Conservation (phyloP, 2,888 invertebrate genomes). For the Mimas tiliae region DNA sequence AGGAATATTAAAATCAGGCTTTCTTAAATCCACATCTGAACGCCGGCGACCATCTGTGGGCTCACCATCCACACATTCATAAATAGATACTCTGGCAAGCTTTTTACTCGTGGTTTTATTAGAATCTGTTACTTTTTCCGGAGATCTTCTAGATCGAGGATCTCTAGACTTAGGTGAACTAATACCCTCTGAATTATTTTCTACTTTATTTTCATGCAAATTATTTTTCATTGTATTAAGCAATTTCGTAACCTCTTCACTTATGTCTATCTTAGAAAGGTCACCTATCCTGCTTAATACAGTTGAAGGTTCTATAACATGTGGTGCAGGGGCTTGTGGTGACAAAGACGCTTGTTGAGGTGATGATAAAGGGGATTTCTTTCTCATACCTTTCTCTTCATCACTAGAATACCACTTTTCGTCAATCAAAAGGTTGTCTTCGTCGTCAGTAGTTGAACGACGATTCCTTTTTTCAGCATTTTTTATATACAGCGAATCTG, state of each 20-base stretch:
- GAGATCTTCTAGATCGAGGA: constrained; percentile 72
- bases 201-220: constrained; percentile 65
- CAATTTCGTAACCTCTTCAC: constrained; percentile 89
- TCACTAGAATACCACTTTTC: constrained; percentile 93
- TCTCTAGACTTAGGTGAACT: constrained; percentile 66
- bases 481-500: constrained; percentile 73
- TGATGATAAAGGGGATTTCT: constrained; percentile 69
- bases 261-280: constrained; percentile 89
- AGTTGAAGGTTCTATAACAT: constrained; percentile 78
- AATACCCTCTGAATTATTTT: constrained; percentile 50
- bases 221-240: constrained; percentile 86
- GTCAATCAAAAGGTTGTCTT: constrained; percentile 84
- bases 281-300: constrained; percentile 88
- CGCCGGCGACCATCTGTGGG: constrained; percentile 76
- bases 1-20: constrained; percentile 81
- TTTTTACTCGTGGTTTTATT: constrained; percentile 57
- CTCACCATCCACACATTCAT: constrained; percentile 85
- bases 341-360: constrained; percentile 59
- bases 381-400: constrained; percentile 85
- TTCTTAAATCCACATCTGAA: constrained; percentile 81
- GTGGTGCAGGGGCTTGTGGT: constrained; percentile 71
- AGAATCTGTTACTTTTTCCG: constrained; percentile 61
- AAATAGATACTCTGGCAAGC: constrained; percentile 81
- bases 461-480: constrained; percentile 75
- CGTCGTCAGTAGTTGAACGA: constrained; percentile 83